These are phyloP conservation scores for Sabellastarte sp. DNA, from an alignment of 2,888 invertebrate species.

Conservation along the genomic window DNA sequence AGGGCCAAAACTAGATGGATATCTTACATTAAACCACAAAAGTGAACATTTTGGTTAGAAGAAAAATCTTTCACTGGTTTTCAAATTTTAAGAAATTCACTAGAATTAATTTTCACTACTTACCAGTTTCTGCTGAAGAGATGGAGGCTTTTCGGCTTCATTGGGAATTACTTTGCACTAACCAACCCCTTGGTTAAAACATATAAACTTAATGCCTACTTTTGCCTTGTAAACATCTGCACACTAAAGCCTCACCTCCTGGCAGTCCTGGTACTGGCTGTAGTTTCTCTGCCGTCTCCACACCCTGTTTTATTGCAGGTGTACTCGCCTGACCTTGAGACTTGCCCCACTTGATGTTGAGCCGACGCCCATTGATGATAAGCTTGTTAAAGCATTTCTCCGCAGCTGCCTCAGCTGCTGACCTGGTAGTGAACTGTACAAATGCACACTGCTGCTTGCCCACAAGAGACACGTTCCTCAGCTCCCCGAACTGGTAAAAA, in stretches of 20 bases:
- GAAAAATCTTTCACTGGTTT: too few species aligned
- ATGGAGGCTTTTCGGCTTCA: too few species aligned
- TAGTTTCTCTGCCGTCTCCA: constrained; percentile 48
- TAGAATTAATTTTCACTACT: too few species aligned
- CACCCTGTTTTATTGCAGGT: constrained; percentile 7
- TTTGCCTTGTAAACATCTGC: too few species aligned
- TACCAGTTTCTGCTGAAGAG: too few species aligned
- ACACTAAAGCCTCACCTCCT: constrained; percentile 61
- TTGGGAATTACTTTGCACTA: too few species aligned
- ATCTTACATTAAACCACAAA: too few species aligned
- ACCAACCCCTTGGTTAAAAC: too few species aligned
- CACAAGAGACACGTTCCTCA: constrained; percentile 88
- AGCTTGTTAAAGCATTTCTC: constrained; percentile 84
- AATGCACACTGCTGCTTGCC: constrained; percentile 91
- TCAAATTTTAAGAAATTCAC: too few species aligned
- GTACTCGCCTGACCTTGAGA: constrained; percentile 72
- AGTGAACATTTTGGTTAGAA: too few species aligned
- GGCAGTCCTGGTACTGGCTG: constrained; percentile 80
- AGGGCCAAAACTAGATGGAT: too few species aligned
- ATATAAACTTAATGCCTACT: too few species aligned
- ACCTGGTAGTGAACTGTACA: constrained; percentile 88
- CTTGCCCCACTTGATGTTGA: constrained; percentile 98
- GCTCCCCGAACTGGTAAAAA: constrained; percentile 98
- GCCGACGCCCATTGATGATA: constrained; percentile 71
- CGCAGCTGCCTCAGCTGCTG: constrained; percentile 82